Conservation (phyloP, 2,888 invertebrate species). For the Ommatoiulus sabulosus region DNA sequence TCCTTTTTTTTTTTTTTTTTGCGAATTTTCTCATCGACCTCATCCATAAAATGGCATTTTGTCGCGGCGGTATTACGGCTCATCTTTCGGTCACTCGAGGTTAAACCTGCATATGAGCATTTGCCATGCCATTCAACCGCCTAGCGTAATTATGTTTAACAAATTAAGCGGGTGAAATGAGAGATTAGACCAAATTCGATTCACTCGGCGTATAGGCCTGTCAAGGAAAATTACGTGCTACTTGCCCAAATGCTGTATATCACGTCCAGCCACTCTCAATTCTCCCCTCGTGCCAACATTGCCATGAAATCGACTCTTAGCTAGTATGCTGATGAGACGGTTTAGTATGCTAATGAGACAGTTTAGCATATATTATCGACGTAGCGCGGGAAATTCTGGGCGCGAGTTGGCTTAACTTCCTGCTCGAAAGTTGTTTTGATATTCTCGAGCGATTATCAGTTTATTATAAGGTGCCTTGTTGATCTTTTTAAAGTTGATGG, state of each 20-base stretch:
- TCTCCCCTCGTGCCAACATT: not conserved
- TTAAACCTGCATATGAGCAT: slow-evolving; percentile 10
- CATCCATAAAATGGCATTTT: too few species aligned
- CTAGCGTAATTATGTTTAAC: not conserved
- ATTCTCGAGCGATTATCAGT: not conserved
- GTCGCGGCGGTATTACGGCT: too few species aligned
- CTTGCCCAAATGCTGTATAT: not conserved
- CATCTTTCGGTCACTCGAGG: not conserved
- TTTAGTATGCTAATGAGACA: not conserved
- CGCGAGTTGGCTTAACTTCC: not conserved
- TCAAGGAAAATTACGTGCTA: not conserved
- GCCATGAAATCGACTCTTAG: not conserved
- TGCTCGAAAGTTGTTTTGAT: not conserved
- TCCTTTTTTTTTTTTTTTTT: too few species aligned
- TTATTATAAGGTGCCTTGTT: too few species aligned
- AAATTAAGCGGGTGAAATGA: slow-evolving; percentile 20
- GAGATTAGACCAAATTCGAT: slow-evolving; percentile 4
- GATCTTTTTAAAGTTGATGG: too few species aligned
- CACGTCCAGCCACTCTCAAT: not conserved
- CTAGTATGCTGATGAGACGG: not conserved
- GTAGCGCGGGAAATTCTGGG: not conserved
- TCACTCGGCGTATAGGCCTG: not conserved
- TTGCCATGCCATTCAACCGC: slow-evolving; percentile 26
- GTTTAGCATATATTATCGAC: not conserved
- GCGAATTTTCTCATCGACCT: too few species aligned